A percentile compares a stretch with the other conserved stretches of the same genome.
These are phyloP conservation scores for Margaritifera margaritifera DNA, from an alignment of 2,888 invertebrate genomes.

Conservation along the genomic window DNA sequence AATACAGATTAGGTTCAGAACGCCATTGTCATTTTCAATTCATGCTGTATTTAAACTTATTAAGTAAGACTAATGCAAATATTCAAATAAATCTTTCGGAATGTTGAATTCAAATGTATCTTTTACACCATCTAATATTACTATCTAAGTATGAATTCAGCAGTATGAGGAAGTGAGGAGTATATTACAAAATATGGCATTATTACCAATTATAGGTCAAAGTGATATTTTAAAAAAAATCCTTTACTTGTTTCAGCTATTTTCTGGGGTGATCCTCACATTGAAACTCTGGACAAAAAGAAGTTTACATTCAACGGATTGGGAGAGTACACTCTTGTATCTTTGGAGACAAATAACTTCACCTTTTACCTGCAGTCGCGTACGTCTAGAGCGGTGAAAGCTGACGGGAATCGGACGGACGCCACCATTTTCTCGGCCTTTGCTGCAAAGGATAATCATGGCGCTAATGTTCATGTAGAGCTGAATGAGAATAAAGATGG, in stretches of 20 bases:
- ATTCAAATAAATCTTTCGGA: too few relatives aligned
- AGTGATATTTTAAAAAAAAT: too few relatives aligned
- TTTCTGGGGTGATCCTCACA: slow-evolving; percentile 39
- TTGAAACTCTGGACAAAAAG: slow-evolving; percentile 31
- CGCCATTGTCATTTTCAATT: too few relatives aligned
- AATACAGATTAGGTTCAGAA: too few relatives aligned
- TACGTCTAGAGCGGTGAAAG: slow-evolving; percentile 1
- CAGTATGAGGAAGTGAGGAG: too few relatives aligned
- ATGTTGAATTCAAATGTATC: too few relatives aligned
- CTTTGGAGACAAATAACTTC: background rate
- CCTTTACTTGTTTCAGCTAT: slow-evolving; percentile 9
- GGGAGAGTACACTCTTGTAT: slow-evolving; percentile 36
- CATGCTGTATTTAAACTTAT: too few relatives aligned
- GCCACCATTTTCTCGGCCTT: slow-evolving; percentile 47
- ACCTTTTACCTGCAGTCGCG: background rate
- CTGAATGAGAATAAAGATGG: slow-evolving; percentile 24
- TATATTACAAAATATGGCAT: background rate
- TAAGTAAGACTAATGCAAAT: too few relatives aligned
- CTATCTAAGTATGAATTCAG: too few relatives aligned
- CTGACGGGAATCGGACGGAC: slow-evolving; percentile 20
- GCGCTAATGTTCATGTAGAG: slow-evolving; percentile 27
- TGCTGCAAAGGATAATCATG: slow-evolving; percentile 28
- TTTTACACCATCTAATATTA: too few relatives aligned
- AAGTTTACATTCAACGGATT: slow-evolving; percentile 42
- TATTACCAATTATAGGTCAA: background rate